Percentiles rank a stretch among this genome's conserved stretches.
These are phyloP conservation scores for Propithecus deckenii DNA, from an alignment of 2,797 vertebrate species.

Conservation along the genomic window DNA sequence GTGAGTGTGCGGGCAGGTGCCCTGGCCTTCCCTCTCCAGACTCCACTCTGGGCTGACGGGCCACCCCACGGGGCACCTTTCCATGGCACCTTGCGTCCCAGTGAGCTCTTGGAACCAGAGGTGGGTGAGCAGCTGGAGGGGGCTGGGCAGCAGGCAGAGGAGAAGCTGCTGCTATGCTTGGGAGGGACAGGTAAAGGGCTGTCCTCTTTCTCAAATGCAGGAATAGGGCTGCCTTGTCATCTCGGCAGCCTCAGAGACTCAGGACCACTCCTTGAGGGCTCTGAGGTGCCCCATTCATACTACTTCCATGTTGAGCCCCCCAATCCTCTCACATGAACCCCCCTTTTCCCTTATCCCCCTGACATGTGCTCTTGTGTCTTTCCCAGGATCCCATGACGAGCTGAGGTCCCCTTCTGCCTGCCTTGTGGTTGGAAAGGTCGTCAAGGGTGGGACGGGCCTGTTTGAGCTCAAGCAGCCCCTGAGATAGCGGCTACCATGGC, in stretches of 20 bases:
- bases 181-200: not conserved
- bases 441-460: slow-evolving; percentile 96
- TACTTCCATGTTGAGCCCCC: not conserved
- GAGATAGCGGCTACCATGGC: slow-evolving; percentile 75
- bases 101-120: not conserved
- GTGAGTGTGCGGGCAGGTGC: slow-evolving; percentile 81
- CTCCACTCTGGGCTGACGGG: not conserved
- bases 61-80: not conserved
- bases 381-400: slow-evolving; percentile 91
- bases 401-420: slow-evolving; percentile 95
- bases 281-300: not conserved
- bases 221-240: accelerated
- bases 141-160: not conserved
- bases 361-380: not conserved
- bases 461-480: slow-evolving; percentile 98
- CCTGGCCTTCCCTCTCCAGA: not conserved
- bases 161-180: not conserved
- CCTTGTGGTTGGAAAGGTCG: slow-evolving; percentile 95
- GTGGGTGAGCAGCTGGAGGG: not conserved
- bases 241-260: not conserved
- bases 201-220: not conserved
- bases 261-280: not conserved
- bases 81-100: accelerated
- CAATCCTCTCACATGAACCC: not conserved
- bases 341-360: not conserved